Base-by-base conservation (phyloP, 2,797 vertebrate genomes). In the Arrhamphus sclerolepis region DNA sequence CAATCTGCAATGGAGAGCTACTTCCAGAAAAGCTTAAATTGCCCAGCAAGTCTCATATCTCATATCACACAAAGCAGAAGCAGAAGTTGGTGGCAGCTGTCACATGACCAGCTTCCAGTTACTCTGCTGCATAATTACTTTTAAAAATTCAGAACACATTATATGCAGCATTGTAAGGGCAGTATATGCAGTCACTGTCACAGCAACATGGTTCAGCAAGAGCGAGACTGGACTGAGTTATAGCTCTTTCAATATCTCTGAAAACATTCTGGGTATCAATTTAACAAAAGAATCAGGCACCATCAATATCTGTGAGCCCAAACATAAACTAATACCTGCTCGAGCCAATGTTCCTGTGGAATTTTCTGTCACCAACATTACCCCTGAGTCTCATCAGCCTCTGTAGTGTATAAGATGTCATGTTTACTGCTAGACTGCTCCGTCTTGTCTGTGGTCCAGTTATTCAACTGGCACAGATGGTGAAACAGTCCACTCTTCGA, bases 391-490 rank as follows among this genome's bases (percentile, higher is more conserved):
- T 34, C 44, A 29, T 31, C 43, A 44, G 39, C 44, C 10, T 29
- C 24, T 22, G 49, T 31, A 38, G 19, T 28, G 21, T 34, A 34
- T 11, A 21, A 24, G 29, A 44, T 28, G 21, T 34, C 4, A 20
- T 47, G 40, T 56, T 52, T 14, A n/a, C 42, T 40, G 29, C 6
- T 7, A 21, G 3, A 41, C n/a, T 24, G 5, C 38, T 11, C 6
- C 20, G n/a, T 34, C 29, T 53, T 18, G 61, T 63, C 34, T 29
- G 18, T 29, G 44, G 9, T 55, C 24, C 39, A 31, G 39, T 18
- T 43, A 39, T 21, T 65, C 13, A 19, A 22, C 8, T 47, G 22
- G 7, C 18, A 43, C 1, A 38, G 24, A 53, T 24, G 11, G 14
- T 10, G 20, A 26, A 10, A 28, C 18, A 7, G 34, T 20, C 18